These are phyloP conservation scores for Gobius niger DNA, from an alignment of 2,113 vertebrate species.

Conservation along the genomic window DNA sequence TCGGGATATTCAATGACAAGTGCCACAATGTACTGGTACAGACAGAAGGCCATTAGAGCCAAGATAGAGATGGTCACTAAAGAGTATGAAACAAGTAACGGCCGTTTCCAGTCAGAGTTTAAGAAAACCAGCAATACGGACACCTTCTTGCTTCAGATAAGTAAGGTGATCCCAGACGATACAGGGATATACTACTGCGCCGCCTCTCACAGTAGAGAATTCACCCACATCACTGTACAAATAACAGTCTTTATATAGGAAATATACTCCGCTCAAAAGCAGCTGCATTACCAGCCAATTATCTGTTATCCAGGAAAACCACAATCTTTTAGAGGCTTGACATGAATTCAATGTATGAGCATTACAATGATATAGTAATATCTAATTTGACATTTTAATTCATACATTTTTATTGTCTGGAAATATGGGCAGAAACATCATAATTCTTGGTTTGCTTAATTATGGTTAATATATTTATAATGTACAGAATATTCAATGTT, in stretches of 20 bases:
- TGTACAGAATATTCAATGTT: too few species aligned
- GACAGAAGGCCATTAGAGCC: conserved; percentile 17
- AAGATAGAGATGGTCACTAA: conserved; percentile 40
- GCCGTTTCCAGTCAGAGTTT: background rate
- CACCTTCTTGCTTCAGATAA: conserved; percentile 50
- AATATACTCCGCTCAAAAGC: background rate
- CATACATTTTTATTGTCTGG: too few species aligned
- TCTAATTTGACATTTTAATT: too few species aligned
- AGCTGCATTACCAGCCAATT: background rate
- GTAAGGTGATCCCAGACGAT: background rate
- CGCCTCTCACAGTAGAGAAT: conserved; percentile 16
- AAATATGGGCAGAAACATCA: too few species aligned
- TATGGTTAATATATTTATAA: too few species aligned
- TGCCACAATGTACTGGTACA: conserved; percentile 70
- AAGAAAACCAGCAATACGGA: conserved; percentile 17
- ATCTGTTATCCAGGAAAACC: background rate
- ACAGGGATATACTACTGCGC: conserved; percentile 4
- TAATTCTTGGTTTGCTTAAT: too few species aligned
- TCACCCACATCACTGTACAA: background rate
- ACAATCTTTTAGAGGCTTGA: background rate
- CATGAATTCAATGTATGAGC: background rate
- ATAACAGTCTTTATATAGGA: background rate
- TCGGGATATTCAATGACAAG: conserved; percentile 50
- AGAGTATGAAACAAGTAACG: conserved; percentile 35
- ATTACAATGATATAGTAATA: background rate